Evolutionary conservation across 2,888 invertebrate species (phyloP), one percentile per base, ranked within the genome.

Genomic region (Colostygia pectinataria): DNA sequence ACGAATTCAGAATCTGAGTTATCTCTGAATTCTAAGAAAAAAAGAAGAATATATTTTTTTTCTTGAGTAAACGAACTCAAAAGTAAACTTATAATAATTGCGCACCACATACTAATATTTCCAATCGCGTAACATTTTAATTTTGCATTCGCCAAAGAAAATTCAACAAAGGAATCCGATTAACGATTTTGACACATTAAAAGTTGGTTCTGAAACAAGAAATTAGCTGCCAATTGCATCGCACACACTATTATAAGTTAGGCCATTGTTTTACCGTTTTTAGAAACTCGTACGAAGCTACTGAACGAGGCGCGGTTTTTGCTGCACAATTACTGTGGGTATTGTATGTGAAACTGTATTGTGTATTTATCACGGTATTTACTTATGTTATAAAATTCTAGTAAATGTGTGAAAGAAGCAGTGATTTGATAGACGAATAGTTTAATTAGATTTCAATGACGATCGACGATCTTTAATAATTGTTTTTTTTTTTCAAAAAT

Each of bases 211-310:
- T 67, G 72, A 67, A 75, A 75, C 75, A 82, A 82, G 83, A 81
- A 88, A 88, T 88, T 88, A 88, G 80, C 88, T 88, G 88, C 87
- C 88, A 88, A 84, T 85, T 79, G 82, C 88, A 88, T 71, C 74
- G 74, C 81, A 80, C 81, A 84, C 79, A 86, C 87, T 85, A 85
- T 88, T 88, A 88, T 86, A 86, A 88, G 85, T 87, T 87, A 65
- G 74, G 58, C 65, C 68, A 81, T 86, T 88, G 88, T 86, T 86
- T 83, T 78, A 68, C 74, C 74, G 83, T 87, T 87, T 87, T 86
- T 82, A 81, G 77, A 80, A 46, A 46, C 51, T 33, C 37, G 28
- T n/a, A 10, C 24, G 23, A 33, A 25, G 14, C 33, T 20, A 20
- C 20, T 43, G 36, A 23, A 39, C 25, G 15, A 6, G 1, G 10